Evolutionary conservation across 1,140 invertebrate species (phyloP).

Genomic region (Tetramorium simillimum): DNA sequence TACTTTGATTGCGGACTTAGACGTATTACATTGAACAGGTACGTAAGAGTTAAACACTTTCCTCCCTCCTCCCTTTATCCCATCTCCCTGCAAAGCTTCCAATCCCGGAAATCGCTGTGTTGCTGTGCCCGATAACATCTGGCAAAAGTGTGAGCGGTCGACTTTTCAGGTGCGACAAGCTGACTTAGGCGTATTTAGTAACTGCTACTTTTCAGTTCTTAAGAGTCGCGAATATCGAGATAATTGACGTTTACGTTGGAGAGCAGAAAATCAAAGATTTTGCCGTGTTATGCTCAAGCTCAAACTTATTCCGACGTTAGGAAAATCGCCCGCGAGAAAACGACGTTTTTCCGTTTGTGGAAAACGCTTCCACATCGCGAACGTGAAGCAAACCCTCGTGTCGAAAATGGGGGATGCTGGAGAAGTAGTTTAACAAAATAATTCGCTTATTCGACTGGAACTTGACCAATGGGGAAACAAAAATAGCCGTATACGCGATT

Average conservation of each 20-base stretch:
- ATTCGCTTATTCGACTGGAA: not conserved
- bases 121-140: not conserved
- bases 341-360: not conserved
- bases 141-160: slow-evolving; percentile 5
- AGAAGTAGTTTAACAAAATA: not conserved
- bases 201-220: slow-evolving; percentile 36
- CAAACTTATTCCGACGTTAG: not conserved
- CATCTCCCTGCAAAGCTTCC: slow-evolving; percentile 12
- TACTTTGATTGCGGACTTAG: slow-evolving; percentile 69
- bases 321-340: not conserved
- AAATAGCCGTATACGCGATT: not conserved
- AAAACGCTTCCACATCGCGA: not conserved
- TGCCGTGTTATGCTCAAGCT: not conserved
- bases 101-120: not conserved
- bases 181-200: slow-evolving; percentile 41
- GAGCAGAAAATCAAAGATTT: slow-evolving; percentile 36
- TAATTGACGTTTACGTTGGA: slow-evolving; percentile 40
- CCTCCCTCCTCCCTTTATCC: not conserved
- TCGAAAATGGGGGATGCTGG: not conserved
- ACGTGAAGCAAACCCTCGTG: not conserved
- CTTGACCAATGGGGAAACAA: not conserved
- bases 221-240: slow-evolving; percentile 4
- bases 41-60: slow-evolving; percentile 56
- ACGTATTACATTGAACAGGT: slow-evolving; percentile 66
- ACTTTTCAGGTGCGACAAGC: slow-evolving; percentile 24